Base-by-base conservation (phyloP, 2,888 invertebrate genomes). In the Fabriciana adippe region DNA sequence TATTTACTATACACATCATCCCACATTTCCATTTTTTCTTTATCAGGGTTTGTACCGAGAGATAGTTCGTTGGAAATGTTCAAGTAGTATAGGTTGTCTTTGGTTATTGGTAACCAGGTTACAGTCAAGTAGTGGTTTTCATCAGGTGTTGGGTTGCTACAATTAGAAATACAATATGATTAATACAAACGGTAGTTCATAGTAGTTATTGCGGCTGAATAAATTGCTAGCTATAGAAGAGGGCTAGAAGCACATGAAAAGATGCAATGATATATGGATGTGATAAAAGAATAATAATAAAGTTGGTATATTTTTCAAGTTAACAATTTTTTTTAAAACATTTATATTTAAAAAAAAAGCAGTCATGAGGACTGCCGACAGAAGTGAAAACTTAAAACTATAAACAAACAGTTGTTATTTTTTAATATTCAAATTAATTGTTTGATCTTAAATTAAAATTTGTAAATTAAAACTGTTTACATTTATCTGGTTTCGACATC, bases 71-170 rank as follows among this genome's bases (percentile, higher is more conserved):
- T 70, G 50, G 83, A 80, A 1, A 92, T 64, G 56, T 86, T 86
- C 0, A 92, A 74, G 72, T 85, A 92, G 73, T 88, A 84, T 0
- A 84, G 68, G 60, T 84, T 87, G 73, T 92, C 90, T 70, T 86
- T 87, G 15, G 85, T 86, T 8, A 88, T 88, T 0, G 92, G 91
- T 13, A 80, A 76, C 92, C 92, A 92, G 15, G 85, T 86, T 0
- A 90, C 84, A 0, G 85, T 85, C 4, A 92, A 73, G 77, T 84
- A 86, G 71, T 88, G 84, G 78, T 87, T 90, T 31, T 89, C 85
- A 1, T 91, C 91, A 0, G 92, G 91, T 0, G 92, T 92, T 1
- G 92, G 92, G 75, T 92, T 92, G 6, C 90, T 91, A 85, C 4
- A 82, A 83, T 69, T 47, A 51, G 57, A 60, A 69, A 26, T 61